Base-by-base conservation (phyloP, 2,113 vertebrate genomes). In the Tragelaphus scriptus region DNA sequence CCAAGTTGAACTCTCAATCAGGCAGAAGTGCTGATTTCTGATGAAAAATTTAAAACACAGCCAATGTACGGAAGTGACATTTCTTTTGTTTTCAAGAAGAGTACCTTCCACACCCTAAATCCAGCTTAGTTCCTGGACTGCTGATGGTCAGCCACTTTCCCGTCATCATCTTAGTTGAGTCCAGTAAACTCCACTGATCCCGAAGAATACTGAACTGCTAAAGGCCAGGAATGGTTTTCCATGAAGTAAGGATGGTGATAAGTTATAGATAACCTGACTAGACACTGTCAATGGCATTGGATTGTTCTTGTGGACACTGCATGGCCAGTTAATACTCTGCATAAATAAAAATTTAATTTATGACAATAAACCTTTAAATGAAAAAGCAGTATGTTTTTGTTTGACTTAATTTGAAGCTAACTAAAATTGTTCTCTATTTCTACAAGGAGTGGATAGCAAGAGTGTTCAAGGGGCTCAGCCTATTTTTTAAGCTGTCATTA, bases 401-500 rank as follows among this genome's bases (percentile, higher is more conserved):
- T 98, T 84, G 71, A 68, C 53, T 97, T 97, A 94, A 94, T 97
- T 85, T 89, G 61, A 97, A 80, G 94, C 47, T 91, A 91, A 95
- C 98, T 98, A 90, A 98, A 97, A 97, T 93, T 88, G 91, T 95
- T 88, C 95, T 98, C 95, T 97, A 80, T 97, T 98, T 97, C 93
- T 97, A 87, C 32, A 91, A 95, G 91, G 30, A 97, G 65, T 85
- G 87, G 91, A 85, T 88, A 88, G 85, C 94, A 97, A 88, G 87
- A 97, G 80, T 49, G 32, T 87, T 96, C 49, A 44, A 30, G 16
- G 88, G 90, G 30, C 80, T 96, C 21, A 92, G 53, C 65, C 89
- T 77, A 91, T 97, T 98, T 98, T 98, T 98, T 96, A 96, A 98
- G 90, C 75, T 95, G 89, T 98, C 94, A 94, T 97, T 97, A 96